Percentiles rank a stretch among this genome's conserved stretches.
These are phyloP conservation scores for Anagyrus pseudococci DNA, from an alignment of 2,888 invertebrate genomes.

Conservation along the genomic window DNA sequence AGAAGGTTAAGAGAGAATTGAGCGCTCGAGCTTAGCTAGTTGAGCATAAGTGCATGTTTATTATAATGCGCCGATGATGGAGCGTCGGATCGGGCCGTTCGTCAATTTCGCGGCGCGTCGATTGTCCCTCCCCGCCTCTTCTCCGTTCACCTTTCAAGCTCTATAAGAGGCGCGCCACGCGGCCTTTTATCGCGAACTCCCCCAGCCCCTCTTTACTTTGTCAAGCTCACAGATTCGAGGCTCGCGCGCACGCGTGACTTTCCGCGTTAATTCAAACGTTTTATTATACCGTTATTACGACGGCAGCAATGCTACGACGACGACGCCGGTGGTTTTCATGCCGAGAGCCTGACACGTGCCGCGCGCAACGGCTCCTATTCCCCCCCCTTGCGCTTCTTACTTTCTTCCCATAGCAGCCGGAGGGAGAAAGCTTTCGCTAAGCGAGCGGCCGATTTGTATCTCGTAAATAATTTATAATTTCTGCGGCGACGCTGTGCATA, in stretches of 20 bases:
- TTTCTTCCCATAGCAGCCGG: background rate
- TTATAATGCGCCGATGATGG: constrained; percentile 12
- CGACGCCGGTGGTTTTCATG: background rate
- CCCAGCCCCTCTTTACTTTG: no score
- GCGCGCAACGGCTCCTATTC: no score
- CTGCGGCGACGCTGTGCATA: background rate
- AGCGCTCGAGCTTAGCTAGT: no score
- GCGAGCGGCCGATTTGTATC: constrained; percentile 24
- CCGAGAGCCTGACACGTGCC: background rate
- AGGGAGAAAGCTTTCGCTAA: background rate
- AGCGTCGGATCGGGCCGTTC: constrained; percentile 6
- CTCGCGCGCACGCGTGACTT: no score
- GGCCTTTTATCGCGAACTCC: no score
- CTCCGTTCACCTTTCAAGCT: background rate
- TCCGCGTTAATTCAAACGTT: constrained; percentile 34
- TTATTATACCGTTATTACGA: constrained; percentile 33
- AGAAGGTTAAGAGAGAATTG: no score
- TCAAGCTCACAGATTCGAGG: background rate
- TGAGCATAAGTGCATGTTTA: constrained; percentile 20
- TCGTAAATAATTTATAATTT: constrained; percentile 35
- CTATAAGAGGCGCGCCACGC: no score
- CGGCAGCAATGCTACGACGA: no score
- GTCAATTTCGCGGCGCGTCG: constrained; percentile 6
- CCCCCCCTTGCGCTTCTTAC: background rate
- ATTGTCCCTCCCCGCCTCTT: background rate